Percentiles rank a stretch among this genome's conserved stretches.
These are phyloP conservation scores for Pollachius pollachius DNA, from an alignment of 2,113 vertebrate species.

Conservation along the genomic window DNA sequence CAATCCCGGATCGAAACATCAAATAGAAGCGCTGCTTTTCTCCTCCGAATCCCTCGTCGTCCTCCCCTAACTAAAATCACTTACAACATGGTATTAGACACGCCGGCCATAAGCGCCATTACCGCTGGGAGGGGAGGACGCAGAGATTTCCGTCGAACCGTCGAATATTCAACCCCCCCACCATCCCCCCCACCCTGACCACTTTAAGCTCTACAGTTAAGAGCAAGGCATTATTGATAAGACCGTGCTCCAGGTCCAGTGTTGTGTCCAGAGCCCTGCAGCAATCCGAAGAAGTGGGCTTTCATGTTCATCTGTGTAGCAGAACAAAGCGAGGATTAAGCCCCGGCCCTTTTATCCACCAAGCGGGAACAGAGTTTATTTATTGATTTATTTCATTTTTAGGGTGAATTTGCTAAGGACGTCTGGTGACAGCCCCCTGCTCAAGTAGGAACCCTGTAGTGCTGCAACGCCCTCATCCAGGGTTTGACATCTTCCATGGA, in stretches of 20 bases:
- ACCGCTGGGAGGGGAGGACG: constrained; percentile 75
- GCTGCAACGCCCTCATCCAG: constrained; percentile 54
- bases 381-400: constrained; percentile 9
- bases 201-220: constrained; percentile 81
- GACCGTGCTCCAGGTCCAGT: constrained; percentile 67
- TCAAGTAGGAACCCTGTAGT: constrained; percentile 43
- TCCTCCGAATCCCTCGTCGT: constrained; percentile 53
- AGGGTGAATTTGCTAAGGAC: constrained; percentile 2
- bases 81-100: constrained; percentile 88
- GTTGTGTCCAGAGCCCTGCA: constrained; percentile 63
- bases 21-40: constrained; percentile 91
- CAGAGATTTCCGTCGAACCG: constrained; percentile 84
- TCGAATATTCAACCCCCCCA: constrained; percentile 71
- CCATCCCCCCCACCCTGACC: constrained; percentile 6
- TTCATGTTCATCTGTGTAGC: constrained; percentile 81
- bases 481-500: constrained; percentile 28
- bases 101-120: constrained; percentile 79
- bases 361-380: constrained; percentile 57
- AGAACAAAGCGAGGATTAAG: constrained; percentile 82
- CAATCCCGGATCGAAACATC: constrained; percentile 99
- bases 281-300: constrained; percentile 79
- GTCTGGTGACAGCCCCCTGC: constrained; percentile 38
- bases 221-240: constrained; percentile 85
- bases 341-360: constrained; percentile 70
- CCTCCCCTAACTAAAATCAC: constrained; percentile 78